Conservation (phyloP, 2,888 invertebrate species). For the Ophion costatus region DNA sequence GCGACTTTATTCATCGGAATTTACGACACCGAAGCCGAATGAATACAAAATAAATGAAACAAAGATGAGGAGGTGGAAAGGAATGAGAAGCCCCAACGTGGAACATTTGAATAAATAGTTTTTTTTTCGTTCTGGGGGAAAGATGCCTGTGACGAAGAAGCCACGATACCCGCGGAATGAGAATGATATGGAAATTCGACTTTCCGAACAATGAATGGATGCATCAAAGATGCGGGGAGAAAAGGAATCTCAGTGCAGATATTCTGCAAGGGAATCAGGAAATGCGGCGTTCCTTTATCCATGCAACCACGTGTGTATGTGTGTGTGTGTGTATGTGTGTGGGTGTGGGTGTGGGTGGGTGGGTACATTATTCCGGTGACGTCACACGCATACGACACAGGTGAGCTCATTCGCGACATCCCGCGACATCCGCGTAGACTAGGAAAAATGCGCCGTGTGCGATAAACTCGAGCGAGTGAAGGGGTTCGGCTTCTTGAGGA, state of each 20-base stretch:
- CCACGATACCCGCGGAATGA: constrained; percentile 32
- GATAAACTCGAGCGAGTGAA: constrained; percentile 45
- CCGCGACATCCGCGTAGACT: constrained; percentile 41
- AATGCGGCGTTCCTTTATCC: constrained; percentile 27
- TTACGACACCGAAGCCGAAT: not conserved
- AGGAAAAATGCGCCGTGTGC: constrained; percentile 51
- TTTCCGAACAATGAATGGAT: constrained; percentile 50
- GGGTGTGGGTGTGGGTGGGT: not conserved
- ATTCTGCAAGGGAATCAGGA: constrained; percentile 30
- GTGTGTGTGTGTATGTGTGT: not conserved
- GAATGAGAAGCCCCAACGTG: not conserved
- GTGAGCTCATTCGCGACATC: constrained; percentile 42
- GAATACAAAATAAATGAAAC: constrained; percentile 15
- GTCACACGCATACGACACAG: constrained; percentile 12
- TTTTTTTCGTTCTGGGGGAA: not conserved
- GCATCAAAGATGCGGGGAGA: constrained; percentile 28
- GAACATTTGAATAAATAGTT: constrained; percentile 21
- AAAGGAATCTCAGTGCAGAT: constrained; percentile 22
- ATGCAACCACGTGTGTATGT: not conserved
- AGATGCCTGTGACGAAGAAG: constrained; percentile 25
- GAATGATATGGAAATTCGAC: constrained; percentile 52
- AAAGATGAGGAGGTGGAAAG: not conserved
- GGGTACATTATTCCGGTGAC: constrained; percentile 3
- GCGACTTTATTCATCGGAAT: not conserved
- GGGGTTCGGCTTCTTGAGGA: constrained; percentile 43